Evolutionary conservation across 2,113 vertebrate species (phyloP).

Genomic region (Phyllopteryx taeniolatus): DNA sequence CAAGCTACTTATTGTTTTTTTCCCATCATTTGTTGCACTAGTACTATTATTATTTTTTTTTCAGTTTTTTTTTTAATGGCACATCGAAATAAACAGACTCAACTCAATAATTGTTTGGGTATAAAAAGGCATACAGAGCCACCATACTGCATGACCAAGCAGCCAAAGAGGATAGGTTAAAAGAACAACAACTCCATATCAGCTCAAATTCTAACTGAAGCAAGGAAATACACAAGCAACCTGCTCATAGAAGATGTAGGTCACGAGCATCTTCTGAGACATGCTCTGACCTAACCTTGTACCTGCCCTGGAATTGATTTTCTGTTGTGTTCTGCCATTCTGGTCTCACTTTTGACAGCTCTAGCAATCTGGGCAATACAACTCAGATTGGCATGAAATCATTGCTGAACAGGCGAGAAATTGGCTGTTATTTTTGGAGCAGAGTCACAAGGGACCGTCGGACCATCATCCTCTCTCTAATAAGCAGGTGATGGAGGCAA

Average conservation of each 20-base stretch:
- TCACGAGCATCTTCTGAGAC: background rate
- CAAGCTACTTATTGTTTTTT: no score
- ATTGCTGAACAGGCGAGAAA: conserved; percentile 74
- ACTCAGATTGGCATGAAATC: conserved; percentile 79
- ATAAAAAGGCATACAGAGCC: no score
- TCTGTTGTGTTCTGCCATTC: conserved; percentile 23
- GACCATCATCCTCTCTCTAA: conserved; percentile 71
- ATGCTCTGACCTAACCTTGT: conserved; percentile 47
- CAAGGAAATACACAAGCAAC: background rate
- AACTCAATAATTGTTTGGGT: no score
- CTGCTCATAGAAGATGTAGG: background rate
- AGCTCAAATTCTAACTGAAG: conserved; percentile 3
- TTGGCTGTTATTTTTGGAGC: conserved; percentile 79
- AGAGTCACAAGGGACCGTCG: conserved; percentile 61
- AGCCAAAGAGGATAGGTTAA: no score
- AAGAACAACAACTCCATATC: no score
- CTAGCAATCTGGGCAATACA: conserved; percentile 39
- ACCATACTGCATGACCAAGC: no score
- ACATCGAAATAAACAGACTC: no score
- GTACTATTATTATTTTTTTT: no score
- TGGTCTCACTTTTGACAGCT: conserved; percentile 41
- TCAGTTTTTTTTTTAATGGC: no score
- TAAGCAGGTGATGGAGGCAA: conserved; percentile 70
- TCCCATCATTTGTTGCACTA: no score
- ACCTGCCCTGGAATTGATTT: conserved; percentile 17